These are phyloP conservation scores for Parascotia fuliginaria DNA, from an alignment of 2,888 invertebrate genomes.

Conservation along the genomic window DNA sequence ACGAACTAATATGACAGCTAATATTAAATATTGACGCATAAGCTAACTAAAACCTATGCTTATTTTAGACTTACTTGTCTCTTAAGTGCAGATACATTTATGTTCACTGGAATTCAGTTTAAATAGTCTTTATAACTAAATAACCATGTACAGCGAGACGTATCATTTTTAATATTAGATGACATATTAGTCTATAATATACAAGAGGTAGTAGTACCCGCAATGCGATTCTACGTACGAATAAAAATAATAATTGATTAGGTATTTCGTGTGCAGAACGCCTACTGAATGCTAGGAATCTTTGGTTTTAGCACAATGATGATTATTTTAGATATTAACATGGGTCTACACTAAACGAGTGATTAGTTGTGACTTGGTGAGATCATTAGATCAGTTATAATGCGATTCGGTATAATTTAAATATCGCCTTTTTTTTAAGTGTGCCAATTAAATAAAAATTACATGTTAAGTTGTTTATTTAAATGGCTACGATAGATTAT, in stretches of 20 bases:
- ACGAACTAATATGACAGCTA: constrained; percentile 28
- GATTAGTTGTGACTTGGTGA: constrained; percentile 43
- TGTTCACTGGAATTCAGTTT: neutral
- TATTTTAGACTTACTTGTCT: neutral
- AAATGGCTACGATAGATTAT: too few species aligned
- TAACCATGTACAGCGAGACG: too few species aligned
- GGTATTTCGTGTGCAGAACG: constrained; percentile 19
- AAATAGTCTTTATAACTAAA: too few species aligned
- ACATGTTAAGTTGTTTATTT: too few species aligned
- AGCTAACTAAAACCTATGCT: neutral
- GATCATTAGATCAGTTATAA: constrained; percentile 24
- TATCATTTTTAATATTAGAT: too few species aligned
- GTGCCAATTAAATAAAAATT: too few species aligned
- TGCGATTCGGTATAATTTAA: too few species aligned
- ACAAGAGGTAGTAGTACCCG: neutral
- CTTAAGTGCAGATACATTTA: neutral
- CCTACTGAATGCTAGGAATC: constrained; percentile 57
- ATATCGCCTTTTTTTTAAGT: too few species aligned
- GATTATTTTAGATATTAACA: constrained; percentile 49
- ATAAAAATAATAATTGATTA: neutral
- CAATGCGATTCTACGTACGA: neutral
- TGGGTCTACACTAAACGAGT: constrained; percentile 40
- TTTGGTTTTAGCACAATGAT: constrained; percentile 55
- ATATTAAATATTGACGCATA: neutral
- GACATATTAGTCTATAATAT: neutral